Conservation (phyloP, 2,113 vertebrate species). For the Megalops atlanticus region DNA sequence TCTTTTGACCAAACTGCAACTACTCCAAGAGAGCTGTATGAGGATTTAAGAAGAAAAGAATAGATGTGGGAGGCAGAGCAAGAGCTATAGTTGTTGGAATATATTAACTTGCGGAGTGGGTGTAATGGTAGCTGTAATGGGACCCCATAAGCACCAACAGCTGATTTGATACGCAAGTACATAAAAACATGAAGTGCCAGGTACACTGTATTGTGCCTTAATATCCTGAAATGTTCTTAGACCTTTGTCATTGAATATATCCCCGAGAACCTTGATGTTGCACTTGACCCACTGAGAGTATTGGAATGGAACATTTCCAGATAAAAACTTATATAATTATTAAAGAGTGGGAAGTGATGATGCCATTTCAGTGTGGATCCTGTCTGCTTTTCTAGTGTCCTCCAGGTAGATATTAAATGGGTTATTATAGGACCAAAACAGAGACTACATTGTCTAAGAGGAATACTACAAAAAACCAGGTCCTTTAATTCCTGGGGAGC, state of each 20-base stretch:
- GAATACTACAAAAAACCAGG: neutral
- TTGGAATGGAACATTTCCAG: neutral
- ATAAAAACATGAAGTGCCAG: conserved; percentile 12
- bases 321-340: neutral
- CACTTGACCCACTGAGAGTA: neutral
- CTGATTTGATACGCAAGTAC: neutral
- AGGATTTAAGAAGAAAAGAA: too few species aligned
- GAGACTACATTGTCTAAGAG: neutral
- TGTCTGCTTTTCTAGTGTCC: neutral
- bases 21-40: neutral
- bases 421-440: neutral
- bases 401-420: neutral
- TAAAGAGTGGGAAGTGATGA: neutral
- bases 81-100: too few species aligned
- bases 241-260: neutral
- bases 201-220: neutral
- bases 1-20: too few species aligned
- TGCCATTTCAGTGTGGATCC: neutral
- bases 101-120: neutral
- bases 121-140: neutral
- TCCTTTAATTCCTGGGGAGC: neutral
- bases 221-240: conserved; percentile 8
- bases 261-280: neutral
- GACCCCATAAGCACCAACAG: neutral
- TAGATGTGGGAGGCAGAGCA: too few species aligned